phyloP scores from a whole-genome alignment of 2,113 vertebrate genomes.

The Pollimyrus isidori region DNA sequence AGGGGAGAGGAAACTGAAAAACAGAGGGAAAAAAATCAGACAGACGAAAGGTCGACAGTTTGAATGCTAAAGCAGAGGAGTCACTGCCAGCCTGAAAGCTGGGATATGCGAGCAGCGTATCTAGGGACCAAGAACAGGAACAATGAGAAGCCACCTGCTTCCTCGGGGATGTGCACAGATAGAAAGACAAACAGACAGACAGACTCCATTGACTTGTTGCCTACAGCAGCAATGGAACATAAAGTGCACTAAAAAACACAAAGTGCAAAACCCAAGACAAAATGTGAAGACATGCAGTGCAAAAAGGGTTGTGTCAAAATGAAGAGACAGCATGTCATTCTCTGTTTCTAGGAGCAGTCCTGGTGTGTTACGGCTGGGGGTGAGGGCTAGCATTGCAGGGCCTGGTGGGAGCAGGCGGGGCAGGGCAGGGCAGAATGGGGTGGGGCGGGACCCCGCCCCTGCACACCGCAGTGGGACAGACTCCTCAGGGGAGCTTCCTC shows the following conservation, averaged over 20 bases:
- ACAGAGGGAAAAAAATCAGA: background rate
- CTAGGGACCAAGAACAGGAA: constrained; percentile 12
- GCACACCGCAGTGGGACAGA: background rate
- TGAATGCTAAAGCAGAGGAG: background rate
- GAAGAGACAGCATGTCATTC: background rate
- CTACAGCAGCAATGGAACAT: background rate
- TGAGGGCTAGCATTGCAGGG: background rate
- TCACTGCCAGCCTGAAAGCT: background rate
- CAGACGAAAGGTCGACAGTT: background rate
- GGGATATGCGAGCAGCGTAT: background rate
- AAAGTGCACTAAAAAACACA: background rate
- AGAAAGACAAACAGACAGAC: background rate
- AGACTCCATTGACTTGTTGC: background rate
- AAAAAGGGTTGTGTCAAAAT: background rate
- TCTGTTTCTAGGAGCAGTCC: background rate
- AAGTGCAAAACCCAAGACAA: background rate
- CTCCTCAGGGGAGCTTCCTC: background rate
- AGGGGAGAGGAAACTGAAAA: background rate
- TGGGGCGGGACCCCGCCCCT: background rate
- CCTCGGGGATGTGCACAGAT: background rate
- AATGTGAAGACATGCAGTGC: background rate
- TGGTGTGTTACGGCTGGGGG: background rate
- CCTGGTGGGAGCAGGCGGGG: background rate
- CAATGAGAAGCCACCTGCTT: background rate
- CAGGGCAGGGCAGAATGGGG: too few relatives aligned